Conservation (phyloP, 2,797 vertebrate genomes). For the Psittacula echo region DNA sequence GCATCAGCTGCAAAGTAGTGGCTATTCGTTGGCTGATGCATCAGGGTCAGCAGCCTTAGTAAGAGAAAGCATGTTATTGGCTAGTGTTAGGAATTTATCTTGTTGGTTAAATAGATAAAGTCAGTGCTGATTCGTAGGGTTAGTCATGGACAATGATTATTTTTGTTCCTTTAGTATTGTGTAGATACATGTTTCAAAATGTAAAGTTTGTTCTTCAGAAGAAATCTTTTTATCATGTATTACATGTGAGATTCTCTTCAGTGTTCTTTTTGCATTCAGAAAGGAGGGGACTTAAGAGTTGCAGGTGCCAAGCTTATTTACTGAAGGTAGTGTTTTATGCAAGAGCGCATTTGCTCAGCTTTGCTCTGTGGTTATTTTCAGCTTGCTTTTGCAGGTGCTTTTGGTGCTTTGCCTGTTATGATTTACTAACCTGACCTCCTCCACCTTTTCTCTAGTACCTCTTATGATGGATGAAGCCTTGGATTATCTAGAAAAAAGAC, state of each 20-base stretch:
- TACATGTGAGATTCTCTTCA: neutral
- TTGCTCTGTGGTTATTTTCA: neutral
- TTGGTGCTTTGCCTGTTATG: neutral
- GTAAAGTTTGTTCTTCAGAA: neutral
- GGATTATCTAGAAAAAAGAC: conserved; percentile 92
- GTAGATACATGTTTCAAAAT: neutral
- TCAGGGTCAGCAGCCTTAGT: neutral
- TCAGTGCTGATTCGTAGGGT: neutral
- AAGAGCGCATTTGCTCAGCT: neutral
- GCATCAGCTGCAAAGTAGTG: neutral
- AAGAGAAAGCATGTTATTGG: neutral
- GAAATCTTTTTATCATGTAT: neutral
- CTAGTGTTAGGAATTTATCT: neutral
- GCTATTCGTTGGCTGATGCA: neutral
- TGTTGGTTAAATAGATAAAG: neutral
- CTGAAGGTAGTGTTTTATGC: neutral
- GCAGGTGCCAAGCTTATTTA: neutral
- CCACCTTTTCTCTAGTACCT: conserved; percentile 83
- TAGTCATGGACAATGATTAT: neutral
- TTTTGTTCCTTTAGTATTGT: neutral
- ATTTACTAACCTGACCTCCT: neutral
- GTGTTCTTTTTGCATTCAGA: neutral
- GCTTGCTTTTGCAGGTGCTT: neutral
- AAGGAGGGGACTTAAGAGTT: neutral
- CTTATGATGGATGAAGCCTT: conserved; percentile 96